phyloP scores from a whole-genome alignment of 2,888 invertebrate species.

The Amblyteles armatorius region DNA sequence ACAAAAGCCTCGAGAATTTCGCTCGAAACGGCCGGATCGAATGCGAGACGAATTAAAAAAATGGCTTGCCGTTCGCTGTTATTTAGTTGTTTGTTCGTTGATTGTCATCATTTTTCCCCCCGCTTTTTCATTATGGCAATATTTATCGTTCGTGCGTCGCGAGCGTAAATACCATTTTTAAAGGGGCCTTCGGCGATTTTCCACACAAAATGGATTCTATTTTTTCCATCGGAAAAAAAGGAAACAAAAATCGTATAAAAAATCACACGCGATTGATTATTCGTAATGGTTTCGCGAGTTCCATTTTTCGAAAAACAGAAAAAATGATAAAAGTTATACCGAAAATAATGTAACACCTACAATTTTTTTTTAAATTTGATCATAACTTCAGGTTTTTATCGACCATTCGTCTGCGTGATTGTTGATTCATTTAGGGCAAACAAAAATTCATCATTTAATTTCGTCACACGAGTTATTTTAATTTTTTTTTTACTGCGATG shows the following conservation, averaged over 20 bases:
- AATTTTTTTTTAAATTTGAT: background rate
- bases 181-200: no score
- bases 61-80: conserved; percentile 16
- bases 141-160: background rate
- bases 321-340: no score
- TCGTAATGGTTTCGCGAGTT: background rate
- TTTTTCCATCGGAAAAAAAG: background rate
- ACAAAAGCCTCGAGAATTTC: conserved; percentile 23
- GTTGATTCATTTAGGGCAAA: background rate
- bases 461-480: background rate
- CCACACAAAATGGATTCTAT: background rate
- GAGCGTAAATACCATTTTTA: background rate
- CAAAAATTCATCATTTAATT: background rate
- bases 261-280: background rate
- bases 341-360: no score
- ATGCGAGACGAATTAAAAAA: conserved; percentile 5
- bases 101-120: conserved; percentile 11
- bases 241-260: background rate
- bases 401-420: background rate
- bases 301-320: background rate
- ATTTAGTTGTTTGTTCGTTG: conserved; percentile 8
- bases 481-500: background rate
- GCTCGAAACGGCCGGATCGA: background rate
- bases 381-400: background rate
- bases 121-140: background rate